phyloP scores from a whole-genome alignment of 2,888 invertebrate species.

The Eristalis pertinax region DNA sequence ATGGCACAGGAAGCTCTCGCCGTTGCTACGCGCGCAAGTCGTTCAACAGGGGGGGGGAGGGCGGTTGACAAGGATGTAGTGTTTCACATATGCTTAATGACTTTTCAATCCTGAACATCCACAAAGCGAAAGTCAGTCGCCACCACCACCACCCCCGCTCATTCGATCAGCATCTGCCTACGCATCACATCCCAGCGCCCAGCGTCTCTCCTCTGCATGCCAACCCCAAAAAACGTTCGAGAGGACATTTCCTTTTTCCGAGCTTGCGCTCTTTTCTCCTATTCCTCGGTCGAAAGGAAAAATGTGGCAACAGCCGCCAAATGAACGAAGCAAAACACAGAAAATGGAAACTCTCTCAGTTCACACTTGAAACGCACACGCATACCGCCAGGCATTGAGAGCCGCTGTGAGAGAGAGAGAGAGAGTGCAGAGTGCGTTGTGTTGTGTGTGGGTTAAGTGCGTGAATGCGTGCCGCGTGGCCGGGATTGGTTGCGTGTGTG shows the following conservation, averaged over 20 bases:
- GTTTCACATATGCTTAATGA: conserved; percentile 60
- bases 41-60: background rate
- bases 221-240: no score
- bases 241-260: background rate
- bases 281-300: conserved; percentile 42
- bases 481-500: background rate
- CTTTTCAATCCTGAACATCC: conserved; percentile 60
- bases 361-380: conserved; percentile 1
- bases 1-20: background rate
- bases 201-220: background rate
- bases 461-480: conserved; percentile 54
- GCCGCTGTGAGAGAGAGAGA: background rate
- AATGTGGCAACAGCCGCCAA: conserved; percentile 46
- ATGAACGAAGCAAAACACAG: conserved; percentile 69
- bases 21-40: background rate
- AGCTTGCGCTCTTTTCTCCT: conserved; percentile 35
- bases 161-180: background rate
- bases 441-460: conserved; percentile 37
- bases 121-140: conserved; percentile 28
- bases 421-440: no score
- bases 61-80: conserved; percentile 24
- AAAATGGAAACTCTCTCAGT: conserved; percentile 38
- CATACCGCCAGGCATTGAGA: background rate
- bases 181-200: conserved; percentile 6
- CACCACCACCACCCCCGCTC: background rate